Conservation (phyloP, 2,797 vertebrate genomes). For the Falco naumanni region DNA sequence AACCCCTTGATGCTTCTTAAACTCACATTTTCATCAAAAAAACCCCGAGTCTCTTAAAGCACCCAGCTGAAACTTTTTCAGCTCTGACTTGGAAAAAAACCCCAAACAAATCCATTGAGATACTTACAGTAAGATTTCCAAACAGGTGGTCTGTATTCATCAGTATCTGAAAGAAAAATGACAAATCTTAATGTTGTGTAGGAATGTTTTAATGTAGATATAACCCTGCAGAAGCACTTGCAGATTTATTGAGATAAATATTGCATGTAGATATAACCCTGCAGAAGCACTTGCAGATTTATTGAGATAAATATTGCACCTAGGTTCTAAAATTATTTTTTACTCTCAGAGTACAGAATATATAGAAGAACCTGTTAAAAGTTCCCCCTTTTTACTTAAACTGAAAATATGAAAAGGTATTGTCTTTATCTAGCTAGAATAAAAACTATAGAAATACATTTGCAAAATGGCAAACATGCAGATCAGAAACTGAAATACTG, state of each 20-base stretch:
- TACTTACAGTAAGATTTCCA: slow-evolving; percentile 93
- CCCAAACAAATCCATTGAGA: background rate
- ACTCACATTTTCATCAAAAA: background rate
- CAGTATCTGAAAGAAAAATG: slow-evolving; percentile 83
- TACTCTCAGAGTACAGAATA: background rate
- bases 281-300: background rate
- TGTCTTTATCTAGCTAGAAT: background rate
- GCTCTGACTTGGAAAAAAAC: background rate
- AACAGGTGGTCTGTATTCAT: slow-evolving; percentile 90
- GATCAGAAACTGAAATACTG: background rate
- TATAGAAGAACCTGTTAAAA: background rate
- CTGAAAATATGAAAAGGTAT: background rate
- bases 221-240: background rate
- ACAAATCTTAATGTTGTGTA: background rate
- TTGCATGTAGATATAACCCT: background rate
- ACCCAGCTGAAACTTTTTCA: background rate
- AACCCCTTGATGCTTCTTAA: background rate
- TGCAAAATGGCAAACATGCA: background rate
- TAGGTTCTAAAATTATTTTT: background rate
- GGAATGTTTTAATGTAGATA: background rate
- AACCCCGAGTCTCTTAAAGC: background rate
- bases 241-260: background rate
- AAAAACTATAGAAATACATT: background rate
- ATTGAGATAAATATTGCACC: background rate
- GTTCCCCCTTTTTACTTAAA: background rate